phyloP scores from a whole-genome alignment of 1,140 invertebrate genomes.

The Ephestia elutella region DNA sequence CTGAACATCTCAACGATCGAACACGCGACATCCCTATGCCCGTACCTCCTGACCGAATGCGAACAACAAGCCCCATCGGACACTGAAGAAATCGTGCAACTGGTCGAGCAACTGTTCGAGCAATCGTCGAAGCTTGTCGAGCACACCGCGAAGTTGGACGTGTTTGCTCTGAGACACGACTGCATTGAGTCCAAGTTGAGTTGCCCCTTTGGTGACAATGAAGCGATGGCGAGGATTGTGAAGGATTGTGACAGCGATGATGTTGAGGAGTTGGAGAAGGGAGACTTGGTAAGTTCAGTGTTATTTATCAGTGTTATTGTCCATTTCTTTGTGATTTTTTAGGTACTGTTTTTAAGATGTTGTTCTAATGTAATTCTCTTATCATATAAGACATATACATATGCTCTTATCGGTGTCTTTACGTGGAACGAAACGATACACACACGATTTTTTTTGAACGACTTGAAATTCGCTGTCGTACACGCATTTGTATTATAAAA shows the following conservation, averaged over 20 bases:
- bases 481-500: too few relatives aligned
- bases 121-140: neutral
- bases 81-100: neutral
- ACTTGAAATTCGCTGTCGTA: too few relatives aligned
- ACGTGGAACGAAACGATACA: too few relatives aligned
- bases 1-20: constrained; percentile 33
- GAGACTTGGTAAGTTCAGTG: constrained; percentile 12
- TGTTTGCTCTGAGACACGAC: constrained; percentile 33
- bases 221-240: constrained; percentile 19
- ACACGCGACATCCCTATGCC: constrained; percentile 32
- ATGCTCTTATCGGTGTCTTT: too few relatives aligned
- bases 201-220: constrained; percentile 37
- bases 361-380: too few relatives aligned
- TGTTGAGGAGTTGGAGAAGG: constrained; percentile 15
- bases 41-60: constrained; percentile 18
- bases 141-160: constrained; percentile 10
- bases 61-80: neutral
- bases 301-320: too few relatives aligned
- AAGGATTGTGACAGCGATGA: constrained; percentile 8
- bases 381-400: too few relatives aligned
- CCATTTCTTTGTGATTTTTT: too few relatives aligned
- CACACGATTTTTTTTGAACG: too few relatives aligned
- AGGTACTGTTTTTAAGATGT: too few relatives aligned
- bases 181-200: constrained; percentile 31
- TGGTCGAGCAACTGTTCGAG: constrained; percentile 19